Conservation (phyloP, 2,797 vertebrate species). For the Poeciliopsis gracilis region DNA sequence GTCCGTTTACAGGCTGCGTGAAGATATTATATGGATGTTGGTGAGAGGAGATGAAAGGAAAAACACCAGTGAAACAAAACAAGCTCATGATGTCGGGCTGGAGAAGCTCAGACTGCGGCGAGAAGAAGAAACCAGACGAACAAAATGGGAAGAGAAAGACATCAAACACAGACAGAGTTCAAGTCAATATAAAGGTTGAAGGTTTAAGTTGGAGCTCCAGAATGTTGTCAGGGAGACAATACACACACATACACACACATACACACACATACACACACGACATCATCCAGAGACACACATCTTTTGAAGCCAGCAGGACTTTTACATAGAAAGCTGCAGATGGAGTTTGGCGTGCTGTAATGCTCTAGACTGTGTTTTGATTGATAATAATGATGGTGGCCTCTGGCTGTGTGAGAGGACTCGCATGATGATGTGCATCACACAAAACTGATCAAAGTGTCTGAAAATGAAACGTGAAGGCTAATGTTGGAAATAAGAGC, state of each 20-base stretch:
- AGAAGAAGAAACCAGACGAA: constrained; percentile 65
- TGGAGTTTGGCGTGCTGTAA: constrained; percentile 15
- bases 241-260: constrained; percentile 3
- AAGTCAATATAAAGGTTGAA: constrained; percentile 16
- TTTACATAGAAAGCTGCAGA: constrained; percentile 42
- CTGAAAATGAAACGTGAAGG: constrained; percentile 60
- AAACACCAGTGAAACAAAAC: not conserved
- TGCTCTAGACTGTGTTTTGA: constrained; percentile 41
- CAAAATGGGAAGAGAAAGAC: constrained; percentile 36
- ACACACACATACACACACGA: not conserved
- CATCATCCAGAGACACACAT: constrained; percentile 1
- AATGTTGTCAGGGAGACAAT: constrained; percentile 21
- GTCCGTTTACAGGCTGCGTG: not conserved
- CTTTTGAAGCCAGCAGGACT: constrained; percentile 43
- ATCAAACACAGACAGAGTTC: constrained; percentile 34
- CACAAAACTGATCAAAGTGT: constrained; percentile 71
- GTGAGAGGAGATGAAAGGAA: not conserved
- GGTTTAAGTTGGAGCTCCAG: constrained; percentile 24
- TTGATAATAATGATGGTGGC: constrained; percentile 64
- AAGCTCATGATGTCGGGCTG: not conserved
- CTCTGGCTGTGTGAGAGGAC: constrained; percentile 57
- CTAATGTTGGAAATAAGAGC: constrained; percentile 52
- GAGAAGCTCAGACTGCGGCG: constrained; percentile 41
- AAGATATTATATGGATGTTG: not conserved
- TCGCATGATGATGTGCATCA: constrained; percentile 65